phyloP scores from a whole-genome alignment of 2,797 vertebrate genomes.

The Streptopelia turtur region DNA sequence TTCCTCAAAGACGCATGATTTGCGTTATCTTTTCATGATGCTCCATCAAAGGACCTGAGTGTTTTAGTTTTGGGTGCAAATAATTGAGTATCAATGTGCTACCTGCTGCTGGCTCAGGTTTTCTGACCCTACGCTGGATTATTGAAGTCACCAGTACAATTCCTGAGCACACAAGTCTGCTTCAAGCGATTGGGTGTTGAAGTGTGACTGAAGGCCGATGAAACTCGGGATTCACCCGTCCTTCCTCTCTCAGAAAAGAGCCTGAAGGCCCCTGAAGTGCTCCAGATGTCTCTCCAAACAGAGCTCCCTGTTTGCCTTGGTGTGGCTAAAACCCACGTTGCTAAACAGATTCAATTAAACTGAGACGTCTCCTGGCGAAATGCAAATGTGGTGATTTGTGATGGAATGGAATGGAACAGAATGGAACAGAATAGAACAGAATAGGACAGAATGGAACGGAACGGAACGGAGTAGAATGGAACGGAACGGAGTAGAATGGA shows the following conservation, averaged over 20 bases:
- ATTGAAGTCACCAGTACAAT: neutral
- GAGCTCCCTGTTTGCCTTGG: neutral
- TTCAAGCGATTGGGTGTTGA: neutral
- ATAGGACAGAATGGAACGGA: too few species aligned
- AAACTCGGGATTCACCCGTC: neutral
- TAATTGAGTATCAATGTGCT: fast-evolving
- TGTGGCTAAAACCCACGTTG: neutral
- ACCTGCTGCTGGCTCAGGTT: neutral
- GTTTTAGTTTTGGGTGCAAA: neutral
- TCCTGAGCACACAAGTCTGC: neutral
- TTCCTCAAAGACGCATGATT: neutral
- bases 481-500: too few species aligned
- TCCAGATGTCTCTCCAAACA: neutral
- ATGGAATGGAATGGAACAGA: neutral
- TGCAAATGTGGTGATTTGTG: neutral
- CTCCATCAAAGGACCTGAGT: neutral
- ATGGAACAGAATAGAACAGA: too few species aligned
- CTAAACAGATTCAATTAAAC: neutral
- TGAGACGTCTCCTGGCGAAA: neutral
- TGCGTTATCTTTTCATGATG: neutral
- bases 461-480: too few species aligned
- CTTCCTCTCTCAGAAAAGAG: neutral
- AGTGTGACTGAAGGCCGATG: neutral
- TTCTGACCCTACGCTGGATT: neutral
- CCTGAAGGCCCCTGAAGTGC: neutral